These are phyloP conservation scores for Xiphorhynchus elegans DNA, from an alignment of 2,113 vertebrate species.

Conservation along the genomic window DNA sequence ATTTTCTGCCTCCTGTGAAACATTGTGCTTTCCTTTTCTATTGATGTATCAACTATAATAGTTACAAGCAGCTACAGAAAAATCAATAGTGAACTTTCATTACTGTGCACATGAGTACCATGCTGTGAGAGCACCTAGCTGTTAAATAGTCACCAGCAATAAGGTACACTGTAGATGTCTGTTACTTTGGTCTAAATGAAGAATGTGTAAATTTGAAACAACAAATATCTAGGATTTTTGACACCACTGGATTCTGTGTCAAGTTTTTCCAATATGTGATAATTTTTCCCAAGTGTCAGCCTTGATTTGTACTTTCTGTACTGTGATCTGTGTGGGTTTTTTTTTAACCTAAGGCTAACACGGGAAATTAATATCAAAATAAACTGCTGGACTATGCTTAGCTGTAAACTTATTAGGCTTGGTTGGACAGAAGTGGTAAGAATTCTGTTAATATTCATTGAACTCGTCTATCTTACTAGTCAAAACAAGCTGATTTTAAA, in stretches of 20 bases:
- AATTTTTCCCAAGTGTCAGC: neutral
- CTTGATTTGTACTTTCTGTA: constrained; percentile 10
- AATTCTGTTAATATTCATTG: neutral
- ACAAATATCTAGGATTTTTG: constrained; percentile 16
- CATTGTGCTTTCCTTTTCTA: constrained; percentile 95
- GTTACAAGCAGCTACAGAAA: constrained; percentile 98
- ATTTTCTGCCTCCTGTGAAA: constrained; percentile 91
- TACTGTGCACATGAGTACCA: constrained; percentile 82
- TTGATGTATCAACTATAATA: constrained; percentile 99
- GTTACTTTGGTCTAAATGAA: constrained; percentile 68
- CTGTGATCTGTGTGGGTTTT: neutral
- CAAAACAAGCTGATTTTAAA: neutral
- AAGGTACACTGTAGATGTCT: constrained; percentile 30
- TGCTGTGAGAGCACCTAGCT: constrained; percentile 52
- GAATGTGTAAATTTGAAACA: constrained; percentile 35
- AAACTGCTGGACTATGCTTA: neutral
- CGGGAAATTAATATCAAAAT: neutral
- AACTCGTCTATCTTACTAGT: neutral
- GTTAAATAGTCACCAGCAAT: constrained; percentile 74
- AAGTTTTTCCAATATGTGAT: neutral
- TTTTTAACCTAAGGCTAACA: neutral
- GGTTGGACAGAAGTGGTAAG: neutral
- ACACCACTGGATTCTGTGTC: neutral
- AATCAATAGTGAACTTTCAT: constrained; percentile 98
- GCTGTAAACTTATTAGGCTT: neutral